These are phyloP conservation scores for Daboia siamensis DNA, from an alignment of 2,113 vertebrate species.

Conservation along the genomic window DNA sequence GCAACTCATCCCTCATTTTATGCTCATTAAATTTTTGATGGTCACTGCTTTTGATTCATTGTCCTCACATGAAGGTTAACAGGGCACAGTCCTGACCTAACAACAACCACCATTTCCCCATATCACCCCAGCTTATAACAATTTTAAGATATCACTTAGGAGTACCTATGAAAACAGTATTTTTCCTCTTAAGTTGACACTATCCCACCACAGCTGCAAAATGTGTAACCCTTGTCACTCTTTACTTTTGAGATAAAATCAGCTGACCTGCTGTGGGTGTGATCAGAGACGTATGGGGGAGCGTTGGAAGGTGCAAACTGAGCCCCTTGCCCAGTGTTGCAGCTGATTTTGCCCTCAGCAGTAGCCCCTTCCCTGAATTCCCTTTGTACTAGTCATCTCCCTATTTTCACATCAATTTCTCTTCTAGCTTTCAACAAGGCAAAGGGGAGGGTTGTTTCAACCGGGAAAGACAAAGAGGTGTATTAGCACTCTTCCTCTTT, in stretches of 20 bases:
- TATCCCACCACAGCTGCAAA: not conserved
- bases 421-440: not conserved
- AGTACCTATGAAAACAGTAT: not conserved
- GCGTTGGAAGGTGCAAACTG: not conserved
- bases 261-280: not conserved
- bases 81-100: not conserved
- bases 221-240: not conserved
- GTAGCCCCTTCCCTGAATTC: not conserved
- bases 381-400: not conserved
- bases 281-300: not conserved
- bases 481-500: not conserved
- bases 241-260: not conserved
- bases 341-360: not conserved
- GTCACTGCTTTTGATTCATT: not conserved
- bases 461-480: not conserved
- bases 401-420: not conserved
- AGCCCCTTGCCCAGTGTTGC: not conserved
- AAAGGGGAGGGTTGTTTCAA: not conserved
- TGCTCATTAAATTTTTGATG: not conserved
- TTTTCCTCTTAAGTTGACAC: not conserved
- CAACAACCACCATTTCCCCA: not conserved
- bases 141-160: not conserved
- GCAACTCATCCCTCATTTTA: not conserved
- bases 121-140: not conserved
- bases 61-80: not conserved